Evolutionary conservation across 2,113 vertebrate species (phyloP), one percentile per base, ranked within the genome.

Genomic region (Fregata magnificens): DNA sequence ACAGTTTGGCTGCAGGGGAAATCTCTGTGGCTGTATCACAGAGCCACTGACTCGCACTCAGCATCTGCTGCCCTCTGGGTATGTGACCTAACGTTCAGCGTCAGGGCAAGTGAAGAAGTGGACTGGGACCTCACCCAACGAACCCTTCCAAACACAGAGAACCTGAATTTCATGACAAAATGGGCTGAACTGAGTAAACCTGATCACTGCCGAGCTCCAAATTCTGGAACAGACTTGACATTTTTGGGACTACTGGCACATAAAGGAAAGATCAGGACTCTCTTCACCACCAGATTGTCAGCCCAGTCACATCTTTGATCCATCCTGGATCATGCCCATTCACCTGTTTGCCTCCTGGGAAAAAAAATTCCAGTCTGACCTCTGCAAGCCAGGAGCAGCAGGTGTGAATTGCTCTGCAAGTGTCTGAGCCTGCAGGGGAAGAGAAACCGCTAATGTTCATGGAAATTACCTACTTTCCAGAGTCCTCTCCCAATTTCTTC

Each of bases 21-120:
- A 50, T 7, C 13, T 47, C 10, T 49, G 26, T 10, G 53, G 7
- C 45, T 34, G 21, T 34, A 11, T 3, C 40, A 38, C 38, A 72
- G 24, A 56, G 52, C 7, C 32, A 19, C 22, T 2, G 0, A 9
- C 19, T 26, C 0, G 0, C 50, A 10, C 42, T 11, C 25, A 50
- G 28, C 31, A 49, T 6, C 28, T 25, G 7, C 50, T 71, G 56
- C 50, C 12, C 29, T 21, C 40, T 6, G 11, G 13, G 38, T 19
- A 15, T 0, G 15, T 1, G 6, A 55, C 13, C 26, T 9, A 10
- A 15, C 16, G 28, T 45, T 52, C 67, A 62, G 52, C 3, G 1
- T 9, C 26, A 52, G 52, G 28, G 17, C 15, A 47, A 84, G 18
- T 3, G 3, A 45, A 55, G 65, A 45, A 16, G 10, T 8, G 38